A percentile compares a stretch with the other conserved stretches of the same genome.
phyloP scores from a whole-genome alignment of 1,140 invertebrate genomes.

The Neomicropteryx cornuta region DNA sequence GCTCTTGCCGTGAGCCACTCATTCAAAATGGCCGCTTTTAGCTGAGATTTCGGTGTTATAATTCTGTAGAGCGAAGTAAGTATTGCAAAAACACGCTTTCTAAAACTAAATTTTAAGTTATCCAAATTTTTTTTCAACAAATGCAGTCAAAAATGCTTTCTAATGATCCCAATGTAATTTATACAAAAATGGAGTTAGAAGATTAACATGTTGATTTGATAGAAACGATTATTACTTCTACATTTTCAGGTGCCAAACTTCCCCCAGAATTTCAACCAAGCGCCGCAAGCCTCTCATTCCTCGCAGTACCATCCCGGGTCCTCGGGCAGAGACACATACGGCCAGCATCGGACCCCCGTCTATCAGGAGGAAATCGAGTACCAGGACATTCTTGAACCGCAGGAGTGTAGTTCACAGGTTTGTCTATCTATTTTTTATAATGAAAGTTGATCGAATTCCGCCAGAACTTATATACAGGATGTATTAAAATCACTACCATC shows the following conservation, averaged over 20 bases:
- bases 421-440: neutral
- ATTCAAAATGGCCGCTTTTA: no score
- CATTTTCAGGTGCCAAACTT: constrained; percentile 13
- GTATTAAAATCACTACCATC: no score
- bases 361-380: constrained; percentile 14
- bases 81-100: no score
- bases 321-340: constrained; percentile 6
- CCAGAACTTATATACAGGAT: no score
- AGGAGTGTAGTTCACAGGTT: constrained; percentile 15
- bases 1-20: no score
- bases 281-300: constrained; percentile 11
- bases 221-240: neutral
- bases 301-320: constrained; percentile 9
- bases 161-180: neutral
- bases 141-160: no score
- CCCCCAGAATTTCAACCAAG: constrained; percentile 13
- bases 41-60: no score
- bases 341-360: constrained; percentile 4
- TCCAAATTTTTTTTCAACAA: no score
- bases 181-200: neutral
- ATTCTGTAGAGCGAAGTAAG: no score
- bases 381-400: constrained; percentile 15
- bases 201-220: neutral
- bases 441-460: no score
- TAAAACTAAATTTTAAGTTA: no score